Percentiles rank a stretch among this genome's conserved stretches.
Conservation (phyloP, 1,140 invertebrate species). For the Archivesica marissinica region DNA sequence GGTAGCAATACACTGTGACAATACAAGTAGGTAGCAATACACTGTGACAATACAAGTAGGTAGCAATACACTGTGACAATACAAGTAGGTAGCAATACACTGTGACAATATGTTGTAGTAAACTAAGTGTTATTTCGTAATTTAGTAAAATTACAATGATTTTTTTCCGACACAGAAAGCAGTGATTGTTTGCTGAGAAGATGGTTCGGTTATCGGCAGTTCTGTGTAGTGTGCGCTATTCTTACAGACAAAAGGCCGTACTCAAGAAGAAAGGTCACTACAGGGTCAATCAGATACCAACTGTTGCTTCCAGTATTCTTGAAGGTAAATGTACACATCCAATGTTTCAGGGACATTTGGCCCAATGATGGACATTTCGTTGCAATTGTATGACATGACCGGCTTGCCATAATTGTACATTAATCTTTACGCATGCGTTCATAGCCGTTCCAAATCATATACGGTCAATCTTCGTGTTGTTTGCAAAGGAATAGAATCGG, state of each 20-base stretch:
- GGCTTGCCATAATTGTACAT: not conserved
- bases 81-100: too few species aligned
- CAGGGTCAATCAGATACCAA: not conserved
- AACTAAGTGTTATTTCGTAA: too few species aligned
- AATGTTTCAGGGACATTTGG: not conserved
- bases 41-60: too few species aligned
- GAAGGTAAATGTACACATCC: not conserved
- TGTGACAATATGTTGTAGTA: too few species aligned
- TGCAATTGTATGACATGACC: not conserved
- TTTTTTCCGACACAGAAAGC: too few species aligned
- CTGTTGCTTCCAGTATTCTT: not conserved
- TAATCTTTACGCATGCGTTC: not conserved
- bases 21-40: too few species aligned
- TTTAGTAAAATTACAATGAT: too few species aligned
- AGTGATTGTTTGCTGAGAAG: not conserved
- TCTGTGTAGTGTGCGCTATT: not conserved
- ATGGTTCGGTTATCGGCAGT: conserved; percentile 27
- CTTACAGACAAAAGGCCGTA: not conserved
- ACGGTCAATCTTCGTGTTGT: not conserved
- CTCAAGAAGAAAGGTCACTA: conserved; percentile 34
- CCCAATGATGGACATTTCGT: not conserved
- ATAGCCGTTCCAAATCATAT: not conserved
- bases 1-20: too few species aligned
- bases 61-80: too few species aligned
- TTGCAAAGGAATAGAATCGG: not conserved